These are phyloP conservation scores for Pithys albifrons DNA, from an alignment of 2,113 vertebrate species.

Conservation along the genomic window DNA sequence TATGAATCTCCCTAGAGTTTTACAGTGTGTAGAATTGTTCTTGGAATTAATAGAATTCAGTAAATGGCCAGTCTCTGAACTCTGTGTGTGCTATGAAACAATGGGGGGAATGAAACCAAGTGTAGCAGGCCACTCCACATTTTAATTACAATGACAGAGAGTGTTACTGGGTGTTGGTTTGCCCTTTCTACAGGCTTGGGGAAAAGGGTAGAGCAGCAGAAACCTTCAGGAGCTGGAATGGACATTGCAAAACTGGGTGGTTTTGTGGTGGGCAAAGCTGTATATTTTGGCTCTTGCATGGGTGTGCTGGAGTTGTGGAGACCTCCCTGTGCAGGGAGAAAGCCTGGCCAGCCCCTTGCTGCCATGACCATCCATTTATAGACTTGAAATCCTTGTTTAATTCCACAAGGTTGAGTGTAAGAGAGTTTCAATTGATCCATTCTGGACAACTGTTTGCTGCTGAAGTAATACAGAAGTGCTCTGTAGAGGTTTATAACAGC, in stretches of 20 bases:
- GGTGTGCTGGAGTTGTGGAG: background rate
- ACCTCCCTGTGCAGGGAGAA: background rate
- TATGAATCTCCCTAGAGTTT: background rate
- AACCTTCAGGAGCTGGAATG: background rate
- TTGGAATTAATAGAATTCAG: background rate
- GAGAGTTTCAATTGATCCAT: background rate
- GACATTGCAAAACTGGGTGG: accelerated
- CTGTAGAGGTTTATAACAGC: background rate
- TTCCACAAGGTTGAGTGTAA: background rate
- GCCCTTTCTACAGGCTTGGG: accelerated
- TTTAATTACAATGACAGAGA: accelerated
- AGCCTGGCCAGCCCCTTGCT: background rate
- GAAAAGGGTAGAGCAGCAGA: background rate
- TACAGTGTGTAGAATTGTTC: background rate
- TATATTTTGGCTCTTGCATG: background rate
- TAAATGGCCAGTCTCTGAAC: background rate
- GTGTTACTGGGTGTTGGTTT: background rate
- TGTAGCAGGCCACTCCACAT: background rate
- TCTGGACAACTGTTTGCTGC: background rate
- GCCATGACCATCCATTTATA: background rate
- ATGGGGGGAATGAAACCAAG: background rate
- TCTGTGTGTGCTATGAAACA: background rate
- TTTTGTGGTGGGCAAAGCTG: background rate
- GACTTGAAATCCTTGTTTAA: background rate
- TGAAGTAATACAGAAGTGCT: background rate